Evolutionary conservation across 2,888 invertebrate genomes (phyloP), one percentile per base, ranked within the genome.

Genomic region (Cosmorhoe ocellata): DNA sequence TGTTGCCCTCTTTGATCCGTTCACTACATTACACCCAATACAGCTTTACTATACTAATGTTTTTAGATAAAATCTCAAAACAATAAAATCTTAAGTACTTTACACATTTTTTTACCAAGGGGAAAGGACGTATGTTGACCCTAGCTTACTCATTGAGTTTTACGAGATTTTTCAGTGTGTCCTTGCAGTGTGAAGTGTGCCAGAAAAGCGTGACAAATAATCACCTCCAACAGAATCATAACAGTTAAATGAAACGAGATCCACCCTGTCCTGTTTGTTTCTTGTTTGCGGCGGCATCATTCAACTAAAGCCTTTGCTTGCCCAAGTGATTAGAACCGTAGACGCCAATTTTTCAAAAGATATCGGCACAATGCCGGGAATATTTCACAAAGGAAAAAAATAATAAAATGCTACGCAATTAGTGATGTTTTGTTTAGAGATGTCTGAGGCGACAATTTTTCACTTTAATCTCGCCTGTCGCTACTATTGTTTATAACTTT

Each of bases 391-490:
- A 72, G 71, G 73, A 75, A 75, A 47, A 51, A 47, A 39, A 43
- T 34, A 54, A 59, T 51, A 48, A 54, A 48, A 51, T 48, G 14
- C 43, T 51, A 64, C 67, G 76, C 76, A 79, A 81, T 79, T 80
- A 79, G 67, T 63, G 56, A 61, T 69, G 77, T 81, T 79, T 81
- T 80, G 76, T 79, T 79, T 72, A 45, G 70, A 65, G 67, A 63
- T 58, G 64, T 58, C 56, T 59, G 52, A 51, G 61, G 34, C 57
- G 63, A 62, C 67, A 58, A 78, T 79, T 76, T 77, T 78, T 79
- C 78, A 79, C 67, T 72, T 70, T 74, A 79, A 77, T 76, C 75
- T 71, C 58, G 58, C 55, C 64, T 65, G 67, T 67, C 64, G 47
- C 61, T 50, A 56, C 69, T 70, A 75, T 75, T 71, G 73, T 69